Evolutionary conservation across 30 jellyfish, hydroid and myxozoan genomes (phyloP), one percentile per base, ranked within the genome.

Genomic region (Catostylus mosaicus): DNA sequence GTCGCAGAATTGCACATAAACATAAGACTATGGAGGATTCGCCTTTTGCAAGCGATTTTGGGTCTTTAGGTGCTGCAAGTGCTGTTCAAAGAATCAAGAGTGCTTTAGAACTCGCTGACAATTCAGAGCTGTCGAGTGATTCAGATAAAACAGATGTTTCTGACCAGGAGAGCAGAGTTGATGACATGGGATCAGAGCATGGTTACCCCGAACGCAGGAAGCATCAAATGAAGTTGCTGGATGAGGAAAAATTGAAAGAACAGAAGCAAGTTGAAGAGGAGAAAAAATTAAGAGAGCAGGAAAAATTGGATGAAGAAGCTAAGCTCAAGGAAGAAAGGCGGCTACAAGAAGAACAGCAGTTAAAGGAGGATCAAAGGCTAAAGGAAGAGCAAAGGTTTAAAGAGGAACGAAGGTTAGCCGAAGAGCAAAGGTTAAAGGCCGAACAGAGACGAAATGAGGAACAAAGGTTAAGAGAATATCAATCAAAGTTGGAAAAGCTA

Each of bases 31-130:
- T 47, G 38, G 66, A 81, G 6, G 78, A 51, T 20, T 8, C 69
- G 35, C 56, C 46, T n/a, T 31, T 68, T n/a, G 30, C 38, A n/a
- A 81, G 84, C 67, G 91, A 81, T 50, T 32, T 81, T 43, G 91
- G 91, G 22, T 66, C 84, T 9, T 29, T 81, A 40, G 91, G 91
- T 9, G 91, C 91, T 36, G 77, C 91, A 9, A 52, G 84, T n/a
- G 72, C 51, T 52, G 9, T 81, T 19, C 70, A 65, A 45, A 47
- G 30, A 20, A 47, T 81, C 6, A 62, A 81, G 48, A 67, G 84
- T 31, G 30, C 71, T 7, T 3, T 60, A 19, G 70, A 68, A 7
- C 30, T 81, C 35, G 31, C 26, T 23, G 91, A 81, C 43, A 81
- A 35, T 14, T 30, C 84, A 12, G 46, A 66, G 6, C n/a, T 67